phyloP scores from a whole-genome alignment of 2,113 vertebrate genomes.

The Eulemur rufifrons region DNA sequence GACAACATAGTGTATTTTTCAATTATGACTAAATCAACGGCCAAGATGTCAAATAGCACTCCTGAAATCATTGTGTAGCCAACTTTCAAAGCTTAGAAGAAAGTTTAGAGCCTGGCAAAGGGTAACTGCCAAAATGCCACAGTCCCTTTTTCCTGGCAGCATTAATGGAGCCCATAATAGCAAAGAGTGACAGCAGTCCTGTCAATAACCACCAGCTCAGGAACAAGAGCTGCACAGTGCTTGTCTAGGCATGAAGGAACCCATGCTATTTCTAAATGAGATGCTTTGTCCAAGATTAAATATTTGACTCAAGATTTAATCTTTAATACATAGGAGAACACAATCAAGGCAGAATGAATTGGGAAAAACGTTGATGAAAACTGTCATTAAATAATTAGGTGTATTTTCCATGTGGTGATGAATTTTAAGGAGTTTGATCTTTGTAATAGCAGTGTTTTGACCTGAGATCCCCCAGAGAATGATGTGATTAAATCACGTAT shows the following conservation, averaged over 20 bases:
- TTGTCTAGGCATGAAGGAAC: conserved; percentile 61
- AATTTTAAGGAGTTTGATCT: conserved; percentile 26
- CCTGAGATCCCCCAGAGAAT: neutral
- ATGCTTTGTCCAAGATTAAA: conserved; percentile 55
- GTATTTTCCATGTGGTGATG: conserved; percentile 14
- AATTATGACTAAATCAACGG: conserved; percentile 49
- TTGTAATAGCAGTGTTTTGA: conserved; percentile 29
- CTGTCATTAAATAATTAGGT: conserved; percentile 54
- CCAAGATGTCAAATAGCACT: conserved; percentile 36
- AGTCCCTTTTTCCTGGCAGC: conserved; percentile 68
- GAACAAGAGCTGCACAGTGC: conserved; percentile 34
- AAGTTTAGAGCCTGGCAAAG: conserved; percentile 55
- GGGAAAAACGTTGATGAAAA: neutral
- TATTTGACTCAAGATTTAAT: conserved; percentile 55
- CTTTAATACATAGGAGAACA: conserved; percentile 37
- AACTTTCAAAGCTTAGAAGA: conserved; percentile 62
- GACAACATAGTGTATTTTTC: conserved; percentile 44
- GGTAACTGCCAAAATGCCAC: conserved; percentile 59
- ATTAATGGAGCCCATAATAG: conserved; percentile 48
- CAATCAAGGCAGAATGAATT: conserved; percentile 38
- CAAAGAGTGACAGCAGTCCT: conserved; percentile 52
- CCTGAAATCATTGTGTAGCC: conserved; percentile 33
- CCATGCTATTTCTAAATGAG: conserved; percentile 59
- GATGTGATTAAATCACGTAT: neutral
- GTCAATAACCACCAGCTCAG: conserved; percentile 2